phyloP scores from a whole-genome alignment of 2,888 invertebrate species.

The Orchesella flavescens region DNA sequence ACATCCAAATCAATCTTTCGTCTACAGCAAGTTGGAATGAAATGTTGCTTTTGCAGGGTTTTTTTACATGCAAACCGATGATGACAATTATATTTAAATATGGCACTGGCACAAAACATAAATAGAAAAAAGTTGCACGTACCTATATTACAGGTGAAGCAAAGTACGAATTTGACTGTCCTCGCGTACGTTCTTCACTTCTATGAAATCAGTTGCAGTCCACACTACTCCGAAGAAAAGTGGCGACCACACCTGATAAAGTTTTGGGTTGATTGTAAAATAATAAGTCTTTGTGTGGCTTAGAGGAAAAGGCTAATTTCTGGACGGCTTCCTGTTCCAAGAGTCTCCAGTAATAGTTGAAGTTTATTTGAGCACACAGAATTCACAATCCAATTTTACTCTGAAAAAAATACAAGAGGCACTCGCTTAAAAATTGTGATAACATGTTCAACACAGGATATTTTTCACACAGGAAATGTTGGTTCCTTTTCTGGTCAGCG shows the following conservation, averaged over 20 bases:
- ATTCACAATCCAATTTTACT: not conserved
- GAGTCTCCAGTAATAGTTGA: not conserved
- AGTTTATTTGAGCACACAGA: not conserved
- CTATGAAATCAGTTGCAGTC: constrained; percentile 2
- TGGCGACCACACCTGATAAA: constrained; percentile 18
- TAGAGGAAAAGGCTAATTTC: not conserved
- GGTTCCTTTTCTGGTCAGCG: constrained; percentile 40
- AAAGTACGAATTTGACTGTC: too few relatives aligned
- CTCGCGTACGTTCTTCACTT: too few relatives aligned
- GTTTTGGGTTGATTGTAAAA: too few relatives aligned
- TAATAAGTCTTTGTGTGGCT: too few relatives aligned
- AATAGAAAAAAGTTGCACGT: not conserved
- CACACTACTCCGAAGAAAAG: constrained; percentile 8
- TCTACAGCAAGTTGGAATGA: too few relatives aligned
- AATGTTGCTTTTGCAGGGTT: too few relatives aligned
- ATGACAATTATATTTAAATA: too few relatives aligned
- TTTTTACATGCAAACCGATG: too few relatives aligned
- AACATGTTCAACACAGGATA: not conserved
- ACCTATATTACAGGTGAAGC: not conserved
- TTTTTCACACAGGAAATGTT: constrained; percentile 38
- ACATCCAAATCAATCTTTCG: too few relatives aligned
- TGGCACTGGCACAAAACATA: too few relatives aligned
- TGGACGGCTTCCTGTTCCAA: constrained; percentile 7
- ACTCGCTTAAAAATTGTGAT: not conserved
- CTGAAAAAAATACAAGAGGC: not conserved